Conservation (phyloP, 2,797 vertebrate genomes). For the Oryzias sinensis region DNA sequence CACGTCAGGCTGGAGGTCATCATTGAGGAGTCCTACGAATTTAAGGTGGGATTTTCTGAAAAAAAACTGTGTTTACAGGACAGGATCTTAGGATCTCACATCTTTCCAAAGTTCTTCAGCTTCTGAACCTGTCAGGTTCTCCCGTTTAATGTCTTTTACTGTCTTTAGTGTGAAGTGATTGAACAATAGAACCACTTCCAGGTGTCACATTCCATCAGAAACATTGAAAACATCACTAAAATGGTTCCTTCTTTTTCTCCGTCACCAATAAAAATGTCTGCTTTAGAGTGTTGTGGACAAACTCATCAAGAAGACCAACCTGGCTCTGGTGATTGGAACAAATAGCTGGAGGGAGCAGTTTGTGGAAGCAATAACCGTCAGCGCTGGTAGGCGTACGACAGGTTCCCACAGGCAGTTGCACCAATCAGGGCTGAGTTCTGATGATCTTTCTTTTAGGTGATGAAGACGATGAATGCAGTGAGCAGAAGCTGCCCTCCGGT, state of each 20-base stretch:
- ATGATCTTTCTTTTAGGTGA: slow-evolving; percentile 68
- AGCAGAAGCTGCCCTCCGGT: slow-evolving; percentile 90
- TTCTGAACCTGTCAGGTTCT: no score
- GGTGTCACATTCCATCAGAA: no score
- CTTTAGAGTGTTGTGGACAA: slow-evolving; percentile 92
- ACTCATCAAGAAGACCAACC: slow-evolving; percentile 97
- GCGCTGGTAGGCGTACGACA: slow-evolving; percentile 77
- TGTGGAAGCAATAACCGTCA: slow-evolving; percentile 93
- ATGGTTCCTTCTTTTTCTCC: background rate
- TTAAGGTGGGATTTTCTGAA: slow-evolving; percentile 81
- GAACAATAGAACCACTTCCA: no score
- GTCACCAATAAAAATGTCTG: no score
- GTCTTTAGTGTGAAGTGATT: no score
- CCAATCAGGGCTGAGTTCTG: background rate
- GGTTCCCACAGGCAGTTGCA: no score
- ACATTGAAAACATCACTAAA: no score
- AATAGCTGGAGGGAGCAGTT: slow-evolving; percentile 98
- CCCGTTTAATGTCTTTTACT: no score
- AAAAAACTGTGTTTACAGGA: no score
- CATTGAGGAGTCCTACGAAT: slow-evolving; percentile 96
- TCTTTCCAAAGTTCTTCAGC: no score
- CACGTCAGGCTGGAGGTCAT: slow-evolving; percentile 86
- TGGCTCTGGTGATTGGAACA: slow-evolving; percentile 93
- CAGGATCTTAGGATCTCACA: no score
- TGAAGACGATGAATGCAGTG: slow-evolving; percentile 82